phyloP scores from a whole-genome alignment of 2,888 invertebrate species.

The Cynaeus angustus region DNA sequence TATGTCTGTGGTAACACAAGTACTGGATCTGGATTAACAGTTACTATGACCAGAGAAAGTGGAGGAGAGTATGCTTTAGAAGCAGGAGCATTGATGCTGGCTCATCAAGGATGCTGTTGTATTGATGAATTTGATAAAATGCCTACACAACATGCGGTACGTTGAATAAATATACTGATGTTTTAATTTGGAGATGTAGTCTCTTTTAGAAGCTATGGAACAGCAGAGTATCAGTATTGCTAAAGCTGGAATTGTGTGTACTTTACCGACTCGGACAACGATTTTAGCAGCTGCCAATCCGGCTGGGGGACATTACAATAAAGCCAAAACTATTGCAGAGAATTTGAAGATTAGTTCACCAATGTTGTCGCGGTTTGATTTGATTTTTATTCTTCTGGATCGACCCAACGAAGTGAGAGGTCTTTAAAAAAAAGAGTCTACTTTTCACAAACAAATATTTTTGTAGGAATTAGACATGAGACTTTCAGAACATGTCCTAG shows the following conservation, averaged over 20 bases:
- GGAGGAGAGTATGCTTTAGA: constrained; percentile 88
- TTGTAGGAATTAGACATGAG: constrained; percentile 81
- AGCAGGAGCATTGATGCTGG: constrained; percentile 90
- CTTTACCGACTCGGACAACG: constrained; percentile 87
- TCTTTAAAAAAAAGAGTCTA: not conserved
- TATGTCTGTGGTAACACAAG: constrained; percentile 94
- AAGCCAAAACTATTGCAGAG: constrained; percentile 89
- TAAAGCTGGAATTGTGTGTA: constrained; percentile 90
- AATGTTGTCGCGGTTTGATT: constrained; percentile 92
- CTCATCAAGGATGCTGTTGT: constrained; percentile 92
- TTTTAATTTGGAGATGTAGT: constrained; percentile 69
- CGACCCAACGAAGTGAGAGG: constrained; percentile 84
- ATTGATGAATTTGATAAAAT: constrained; percentile 98
- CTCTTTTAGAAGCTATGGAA: constrained; percentile 95
- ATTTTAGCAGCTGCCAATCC: constrained; percentile 96
- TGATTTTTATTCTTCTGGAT: constrained; percentile 93
- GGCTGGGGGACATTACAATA: constrained; percentile 89
- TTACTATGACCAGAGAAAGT: constrained; percentile 83
- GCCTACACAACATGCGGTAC: constrained; percentile 81
- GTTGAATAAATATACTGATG: constrained; percentile 7
- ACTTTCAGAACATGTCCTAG: constrained; percentile 88
- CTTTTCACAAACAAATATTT: not conserved
- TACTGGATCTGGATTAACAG: constrained; percentile 86
- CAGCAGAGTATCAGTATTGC: constrained; percentile 93
- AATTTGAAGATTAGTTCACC: constrained; percentile 91